Evolutionary conservation across 2,888 invertebrate genomes (phyloP).

Genomic region (Agrochola litura): DNA sequence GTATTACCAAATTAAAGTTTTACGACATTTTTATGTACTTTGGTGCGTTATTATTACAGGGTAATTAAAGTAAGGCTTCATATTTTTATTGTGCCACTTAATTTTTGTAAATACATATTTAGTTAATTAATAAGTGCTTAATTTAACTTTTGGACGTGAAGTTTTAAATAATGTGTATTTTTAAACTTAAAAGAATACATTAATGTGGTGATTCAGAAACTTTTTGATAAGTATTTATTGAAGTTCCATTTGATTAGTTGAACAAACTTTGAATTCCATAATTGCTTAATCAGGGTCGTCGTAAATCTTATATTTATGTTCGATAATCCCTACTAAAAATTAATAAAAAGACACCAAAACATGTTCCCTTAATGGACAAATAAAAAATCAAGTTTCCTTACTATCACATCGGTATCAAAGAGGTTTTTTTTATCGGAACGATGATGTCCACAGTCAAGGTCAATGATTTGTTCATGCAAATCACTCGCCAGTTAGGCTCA

Average conservation of each 20-base stretch:
- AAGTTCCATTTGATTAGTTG: not conserved
- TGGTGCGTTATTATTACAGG: conserved; percentile 23
- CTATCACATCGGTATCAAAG: conserved; percentile 55
- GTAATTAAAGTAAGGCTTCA: conserved; percentile 25
- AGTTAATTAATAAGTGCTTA: conserved; percentile 17
- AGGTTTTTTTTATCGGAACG: conserved; percentile 54
- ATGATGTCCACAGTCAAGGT: conserved; percentile 66
- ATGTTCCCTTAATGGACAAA: conserved; percentile 45
- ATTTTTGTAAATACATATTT: conserved; percentile 7
- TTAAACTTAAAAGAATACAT: not conserved
- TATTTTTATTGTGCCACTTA: conserved; percentile 28
- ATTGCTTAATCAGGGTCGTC: not conserved
- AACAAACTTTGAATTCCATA: conserved; percentile 19
- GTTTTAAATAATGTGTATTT: not conserved
- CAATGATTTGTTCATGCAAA: conserved; percentile 70
- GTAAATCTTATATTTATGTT: conserved; percentile 33
- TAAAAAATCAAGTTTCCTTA: conserved; percentile 38
- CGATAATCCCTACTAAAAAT: conserved; percentile 34
- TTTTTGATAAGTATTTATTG: conserved; percentile 5
- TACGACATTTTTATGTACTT: conserved; percentile 45
- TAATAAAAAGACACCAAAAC: conserved; percentile 26
- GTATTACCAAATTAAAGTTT: conserved; percentile 47
- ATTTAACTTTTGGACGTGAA: not conserved
- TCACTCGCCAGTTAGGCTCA: conserved; percentile 49
- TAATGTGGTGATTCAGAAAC: not conserved